Evolutionary conservation across 2,797 vertebrate species (phyloP), one percentile per base, ranked within the genome.

Genomic region (Cephalopachus bancanus): DNA sequence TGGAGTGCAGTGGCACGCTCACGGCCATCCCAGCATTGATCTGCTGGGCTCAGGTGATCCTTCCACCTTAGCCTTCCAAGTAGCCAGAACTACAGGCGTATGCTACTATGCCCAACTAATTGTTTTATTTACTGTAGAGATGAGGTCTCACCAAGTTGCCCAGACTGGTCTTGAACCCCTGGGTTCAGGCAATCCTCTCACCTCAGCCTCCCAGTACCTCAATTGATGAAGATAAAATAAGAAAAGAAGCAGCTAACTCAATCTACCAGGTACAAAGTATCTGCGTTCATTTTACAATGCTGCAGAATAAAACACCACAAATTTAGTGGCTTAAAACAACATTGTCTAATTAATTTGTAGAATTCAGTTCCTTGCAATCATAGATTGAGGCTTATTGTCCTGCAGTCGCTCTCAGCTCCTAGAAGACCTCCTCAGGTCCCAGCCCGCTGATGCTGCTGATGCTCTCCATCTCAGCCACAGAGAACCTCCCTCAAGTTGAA

Each of bases 171-270:
- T 37, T 37, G 2, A 37, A 37, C 37, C 37, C 37, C 37, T 37
- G 37, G 37, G 37, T 37, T 37, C 37, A 37, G 37, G 37, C 37
- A 37, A 37, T 37, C 37, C 37, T 37, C 37, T 37, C 37, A 37
- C 37, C 37, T 37, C 37, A 37, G 37, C 37, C 37, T 37, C 37
- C 37, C 37, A 37, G 3, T 37, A 37, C 37, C 37, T 37, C 37
- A 37, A 37, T 37, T 37, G 37, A 37, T 59, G 51, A 94, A 96
- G 75, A 44, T 80, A 69, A 94, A 95, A 90, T 83, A 79, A 91
- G 24, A 11, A 60, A 78, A 92, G 30, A 55, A 91, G 30, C 6
- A 0, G 19, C 28, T 83, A 78, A 93, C 60, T 83, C 16, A 78
- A 72, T 60, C 33, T 30, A 26, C 65, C 17, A 67, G 37, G 53